Base-by-base conservation (phyloP, 23 tunicate species). In the Diplosoma virens region DNA sequence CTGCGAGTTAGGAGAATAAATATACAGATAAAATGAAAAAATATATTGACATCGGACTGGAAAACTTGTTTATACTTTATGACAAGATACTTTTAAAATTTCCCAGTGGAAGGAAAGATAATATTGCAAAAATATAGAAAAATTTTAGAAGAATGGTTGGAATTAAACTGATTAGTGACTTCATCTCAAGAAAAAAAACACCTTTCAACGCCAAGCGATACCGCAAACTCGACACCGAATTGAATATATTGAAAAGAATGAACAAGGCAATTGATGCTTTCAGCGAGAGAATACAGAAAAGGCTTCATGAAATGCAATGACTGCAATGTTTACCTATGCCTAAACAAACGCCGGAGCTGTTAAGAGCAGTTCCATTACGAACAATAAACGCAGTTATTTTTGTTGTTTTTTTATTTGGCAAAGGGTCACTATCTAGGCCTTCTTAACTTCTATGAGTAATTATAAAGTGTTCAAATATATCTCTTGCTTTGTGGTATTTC, bases 401-500 rank as follows among this genome's bases (percentile, higher is more conserved):
- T 20, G 63, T 55, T 16, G 24, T 55, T 55, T 55, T 6, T 55
- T 11, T 14, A 14, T 55, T 41, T 9, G 50, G 11, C 9, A 41
- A 9, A 41, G 50, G 50, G 50, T 14, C 9, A 9, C 14, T 14
- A 9, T 14, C 14, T 41, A 41, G 63, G 24, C 4, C 63, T 20
- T 20, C 20, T 55, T 25, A 55, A 14, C 20, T 55, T 16, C 63
- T 55, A 55, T 55, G 63, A 55, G 63, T 55, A 25, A 20, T 55
- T 55, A 14, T 55, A 55, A 11, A 55, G 24, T 20, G 21, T 55
- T 55, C 63, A 55, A 55, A 55, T 20, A 55, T 55, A 14, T 55
- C 24, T 55, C 63, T 14, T 55, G 63, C 63, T 55, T 55, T 55
- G 63, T 55, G 63, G 63, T 55, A 55, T 11, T 55, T 55, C 25